Percentiles rank a stretch among this genome's conserved stretches.
Conservation (phyloP, 2,113 vertebrate genomes). For the Laticauda colubrina region DNA sequence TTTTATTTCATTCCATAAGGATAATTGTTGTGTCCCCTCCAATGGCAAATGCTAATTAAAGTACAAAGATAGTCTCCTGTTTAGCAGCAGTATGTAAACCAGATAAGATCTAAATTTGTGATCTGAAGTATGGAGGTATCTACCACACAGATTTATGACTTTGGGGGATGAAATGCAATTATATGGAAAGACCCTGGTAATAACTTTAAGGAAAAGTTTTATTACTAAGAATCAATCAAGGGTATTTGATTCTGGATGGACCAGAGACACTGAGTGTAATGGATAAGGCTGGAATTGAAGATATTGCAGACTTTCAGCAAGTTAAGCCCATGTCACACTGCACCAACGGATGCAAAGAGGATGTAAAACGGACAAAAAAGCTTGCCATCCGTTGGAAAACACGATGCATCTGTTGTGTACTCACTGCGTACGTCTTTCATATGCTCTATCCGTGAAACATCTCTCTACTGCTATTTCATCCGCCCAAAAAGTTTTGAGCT, state of each 20-base stretch:
- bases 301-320: neutral
- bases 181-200: neutral
- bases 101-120: neutral
- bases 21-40: neutral
- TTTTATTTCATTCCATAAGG: neutral
- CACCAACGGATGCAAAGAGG: no score
- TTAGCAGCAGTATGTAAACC: neutral
- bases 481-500: no score
- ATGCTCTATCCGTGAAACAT: no score
- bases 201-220: neutral
- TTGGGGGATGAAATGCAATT: neutral
- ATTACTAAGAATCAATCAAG: neutral
- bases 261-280: neutral
- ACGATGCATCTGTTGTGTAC: no score
- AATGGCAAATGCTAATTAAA: neutral
- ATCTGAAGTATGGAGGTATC: neutral
- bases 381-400: no score
- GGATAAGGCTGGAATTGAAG: neutral
- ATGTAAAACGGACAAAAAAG: no score
- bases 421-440: no score
- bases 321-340: neutral
- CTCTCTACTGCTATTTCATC: no score
- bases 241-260: neutral
- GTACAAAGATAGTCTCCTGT: neutral
- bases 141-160: neutral